Conservation (phyloP, 2,888 invertebrate genomes). For the Cosmia trapezina region DNA sequence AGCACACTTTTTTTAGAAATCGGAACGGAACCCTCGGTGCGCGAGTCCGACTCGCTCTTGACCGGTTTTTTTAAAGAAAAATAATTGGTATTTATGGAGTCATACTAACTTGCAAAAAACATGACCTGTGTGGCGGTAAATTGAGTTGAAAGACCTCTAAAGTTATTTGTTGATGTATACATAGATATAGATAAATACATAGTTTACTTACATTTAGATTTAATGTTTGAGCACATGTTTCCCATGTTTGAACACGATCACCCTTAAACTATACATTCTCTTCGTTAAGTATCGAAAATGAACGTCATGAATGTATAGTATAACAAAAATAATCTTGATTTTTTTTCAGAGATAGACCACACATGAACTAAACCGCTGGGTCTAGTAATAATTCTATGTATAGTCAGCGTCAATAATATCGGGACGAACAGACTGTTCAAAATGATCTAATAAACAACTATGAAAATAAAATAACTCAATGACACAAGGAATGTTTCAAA, state of each 20-base stretch:
- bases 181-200: neutral
- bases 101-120: neutral
- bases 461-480: too few relatives aligned
- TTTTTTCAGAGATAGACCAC: neutral
- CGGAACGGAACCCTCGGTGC: too few relatives aligned
- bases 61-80: neutral
- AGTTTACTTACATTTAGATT: neutral
- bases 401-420: too few relatives aligned
- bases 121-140: neutral
- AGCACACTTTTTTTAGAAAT: too few relatives aligned
- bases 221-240: neutral
- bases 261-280: too few relatives aligned
- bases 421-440: too few relatives aligned
- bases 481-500: too few relatives aligned
- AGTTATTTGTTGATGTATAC: neutral
- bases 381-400: too few relatives aligned
- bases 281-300: too few relatives aligned
- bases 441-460: too few relatives aligned
- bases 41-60: too few relatives aligned
- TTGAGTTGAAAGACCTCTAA: constrained; percentile 1
- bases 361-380: neutral
- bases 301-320: too few relatives aligned
- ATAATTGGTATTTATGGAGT: neutral
- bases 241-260: neutral
- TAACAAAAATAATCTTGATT: neutral